These are phyloP conservation scores for Podarcis lilfordi DNA, from an alignment of 2,797 vertebrate species.

Conservation along the genomic window DNA sequence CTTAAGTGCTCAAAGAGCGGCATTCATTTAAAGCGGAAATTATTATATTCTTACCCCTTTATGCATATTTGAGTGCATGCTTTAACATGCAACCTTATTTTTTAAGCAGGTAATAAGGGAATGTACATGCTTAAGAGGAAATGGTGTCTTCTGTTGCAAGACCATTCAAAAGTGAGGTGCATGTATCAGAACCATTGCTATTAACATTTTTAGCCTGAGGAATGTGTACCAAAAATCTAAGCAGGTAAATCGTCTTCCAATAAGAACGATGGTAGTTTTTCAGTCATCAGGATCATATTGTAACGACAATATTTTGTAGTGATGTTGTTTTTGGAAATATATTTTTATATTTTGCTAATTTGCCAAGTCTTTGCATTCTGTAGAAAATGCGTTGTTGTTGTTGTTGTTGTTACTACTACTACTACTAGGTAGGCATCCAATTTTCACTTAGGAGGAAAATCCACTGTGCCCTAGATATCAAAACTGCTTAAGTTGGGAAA, in stretches of 20 bases:
- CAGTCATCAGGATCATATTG: too few relatives aligned
- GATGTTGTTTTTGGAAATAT: background rate
- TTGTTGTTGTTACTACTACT: too few relatives aligned
- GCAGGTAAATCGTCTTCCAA: background rate
- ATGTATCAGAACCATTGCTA: background rate
- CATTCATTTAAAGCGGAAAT: background rate
- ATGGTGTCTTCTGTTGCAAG: background rate
- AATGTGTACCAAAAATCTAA: background rate
- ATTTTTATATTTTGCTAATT: background rate
- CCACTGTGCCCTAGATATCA: background rate
- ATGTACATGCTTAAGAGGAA: background rate
- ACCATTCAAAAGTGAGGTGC: background rate
- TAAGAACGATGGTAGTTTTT: background rate
- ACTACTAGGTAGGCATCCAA: background rate
- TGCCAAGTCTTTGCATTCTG: background rate
- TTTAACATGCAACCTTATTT: background rate
- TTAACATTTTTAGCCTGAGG: background rate
- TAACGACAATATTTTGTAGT: background rate
- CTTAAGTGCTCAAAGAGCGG: background rate
- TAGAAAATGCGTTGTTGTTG: too few relatives aligned
- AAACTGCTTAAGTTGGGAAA: background rate
- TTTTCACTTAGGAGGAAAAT: background rate
- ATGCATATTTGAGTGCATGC: background rate
- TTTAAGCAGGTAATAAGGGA: background rate
- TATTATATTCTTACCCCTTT: background rate